phyloP scores from a whole-genome alignment of 2,797 vertebrate species.

The Vespertilio murinus region DNA sequence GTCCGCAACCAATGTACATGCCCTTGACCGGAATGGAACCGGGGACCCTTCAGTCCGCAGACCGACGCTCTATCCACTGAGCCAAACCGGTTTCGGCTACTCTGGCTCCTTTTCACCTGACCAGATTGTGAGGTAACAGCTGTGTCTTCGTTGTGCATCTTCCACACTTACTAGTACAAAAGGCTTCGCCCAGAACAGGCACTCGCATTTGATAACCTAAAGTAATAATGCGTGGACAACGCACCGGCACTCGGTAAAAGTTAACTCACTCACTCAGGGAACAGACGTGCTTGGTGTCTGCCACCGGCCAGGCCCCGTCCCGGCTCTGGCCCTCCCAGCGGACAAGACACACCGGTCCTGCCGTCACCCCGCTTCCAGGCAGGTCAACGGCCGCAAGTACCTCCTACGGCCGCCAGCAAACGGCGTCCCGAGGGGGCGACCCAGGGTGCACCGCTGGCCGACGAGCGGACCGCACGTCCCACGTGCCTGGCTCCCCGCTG shows the following conservation, averaged over 20 bases:
- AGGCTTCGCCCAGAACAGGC: neutral
- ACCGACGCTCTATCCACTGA: too few relatives aligned
- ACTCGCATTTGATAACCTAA: neutral
- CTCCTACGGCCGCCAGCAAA: neutral
- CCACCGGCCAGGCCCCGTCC: neutral
- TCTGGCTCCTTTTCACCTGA: neutral
- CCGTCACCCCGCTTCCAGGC: neutral
- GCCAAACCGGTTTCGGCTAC: neutral
- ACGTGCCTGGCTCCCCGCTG: neutral
- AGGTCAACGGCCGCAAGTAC: accelerated
- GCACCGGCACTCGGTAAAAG: neutral
- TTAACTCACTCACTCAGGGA: neutral
- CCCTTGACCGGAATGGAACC: too few relatives aligned
- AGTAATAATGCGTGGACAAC: neutral
- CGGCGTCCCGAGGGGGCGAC: accelerated
- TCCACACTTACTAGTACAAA: neutral
- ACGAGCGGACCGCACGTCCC: neutral
- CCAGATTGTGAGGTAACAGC: neutral
- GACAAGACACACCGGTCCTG: neutral
- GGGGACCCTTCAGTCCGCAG: too few relatives aligned
- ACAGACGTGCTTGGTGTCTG: neutral
- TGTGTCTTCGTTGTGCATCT: neutral
- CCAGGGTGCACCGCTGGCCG: neutral
- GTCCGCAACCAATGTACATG: too few relatives aligned
- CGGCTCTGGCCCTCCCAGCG: neutral